phyloP scores from a whole-genome alignment of 1,140 invertebrate genomes.

The Aethina tumida region DNA sequence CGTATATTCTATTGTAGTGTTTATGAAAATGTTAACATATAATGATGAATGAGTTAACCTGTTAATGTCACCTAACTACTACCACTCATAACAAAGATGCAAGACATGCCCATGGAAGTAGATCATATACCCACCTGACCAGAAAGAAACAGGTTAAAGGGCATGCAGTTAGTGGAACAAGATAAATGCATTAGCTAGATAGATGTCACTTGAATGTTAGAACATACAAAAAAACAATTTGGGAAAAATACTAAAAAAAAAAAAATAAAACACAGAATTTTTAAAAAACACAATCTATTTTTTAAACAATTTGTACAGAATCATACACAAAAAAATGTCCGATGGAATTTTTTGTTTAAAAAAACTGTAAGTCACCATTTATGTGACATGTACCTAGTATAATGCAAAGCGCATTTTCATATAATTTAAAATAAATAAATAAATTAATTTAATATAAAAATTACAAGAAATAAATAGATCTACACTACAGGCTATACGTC shows the following conservation, averaged over 20 bases:
- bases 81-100: neutral
- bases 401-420: constrained; percentile 26
- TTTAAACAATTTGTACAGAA: constrained; percentile 14
- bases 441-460: constrained; percentile 27
- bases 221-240: constrained; percentile 4
- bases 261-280: constrained; percentile 20
- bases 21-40: neutral
- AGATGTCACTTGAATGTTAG: constrained; percentile 31
- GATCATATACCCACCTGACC: neutral
- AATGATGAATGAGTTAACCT: neutral
- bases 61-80: neutral
- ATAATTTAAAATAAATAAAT: constrained; percentile 23
- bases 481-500: constrained; percentile 8
- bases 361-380: constrained; percentile 21
- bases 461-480: constrained; percentile 13
- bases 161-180: constrained; percentile 15
- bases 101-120: neutral
- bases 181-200: constrained; percentile 33
- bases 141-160: neutral
- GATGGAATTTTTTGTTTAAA: constrained; percentile 11
- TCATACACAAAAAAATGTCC: constrained; percentile 4
- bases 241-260: constrained; percentile 1
- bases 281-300: constrained; percentile 21
- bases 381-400: constrained; percentile 36
- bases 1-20: constrained; percentile 1